These are phyloP conservation scores for Aurelia sp. DNA, from an alignment of 30 jellyfish, hydroid and myxozoan species.

Conservation along the genomic window DNA sequence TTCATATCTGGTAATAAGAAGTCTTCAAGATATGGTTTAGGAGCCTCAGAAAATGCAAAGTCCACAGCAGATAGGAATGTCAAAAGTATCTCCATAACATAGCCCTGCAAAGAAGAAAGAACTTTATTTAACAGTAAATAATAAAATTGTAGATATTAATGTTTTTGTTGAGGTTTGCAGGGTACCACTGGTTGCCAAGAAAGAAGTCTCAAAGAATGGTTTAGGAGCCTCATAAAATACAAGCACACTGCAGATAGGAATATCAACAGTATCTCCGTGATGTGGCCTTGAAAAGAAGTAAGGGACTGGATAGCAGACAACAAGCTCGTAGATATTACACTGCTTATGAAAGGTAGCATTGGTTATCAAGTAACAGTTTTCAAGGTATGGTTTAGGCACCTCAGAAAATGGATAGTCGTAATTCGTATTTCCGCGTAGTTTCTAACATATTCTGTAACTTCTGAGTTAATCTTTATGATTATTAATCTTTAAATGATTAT, in stretches of 20 bases:
- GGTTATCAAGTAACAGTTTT: conserved; percentile 26
- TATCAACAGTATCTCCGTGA: conserved; percentile 81
- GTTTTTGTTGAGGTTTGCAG: too few species aligned
- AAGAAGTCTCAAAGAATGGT: conserved; percentile 67
- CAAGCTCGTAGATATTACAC: too few species aligned
- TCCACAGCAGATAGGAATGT: conserved; percentile 94
- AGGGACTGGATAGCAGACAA: too few species aligned
- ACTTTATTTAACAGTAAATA: too few species aligned
- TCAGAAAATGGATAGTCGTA: conserved; percentile 84
- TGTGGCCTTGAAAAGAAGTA: conserved; percentile 67
- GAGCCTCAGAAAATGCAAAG: conserved; percentile 85
- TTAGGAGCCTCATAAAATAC: conserved; percentile 20
- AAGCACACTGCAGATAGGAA: conserved; percentile 82
- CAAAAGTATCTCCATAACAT: conserved; percentile 89
- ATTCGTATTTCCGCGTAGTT: too few species aligned
- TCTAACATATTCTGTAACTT: too few species aligned
- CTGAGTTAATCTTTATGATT: too few species aligned
- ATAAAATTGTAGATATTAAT: too few species aligned
- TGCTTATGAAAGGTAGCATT: background rate
- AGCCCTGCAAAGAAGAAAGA: conserved; percentile 72
- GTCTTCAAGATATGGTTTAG: conserved; percentile 73
- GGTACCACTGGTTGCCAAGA: conserved; percentile 6
- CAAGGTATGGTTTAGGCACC: conserved; percentile 68
- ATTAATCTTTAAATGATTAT: too few species aligned
- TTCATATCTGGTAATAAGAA: conserved; percentile 29